Evolutionary conservation across 2,888 invertebrate genomes (phyloP).

Genomic region (Aphidius colemani): DNA sequence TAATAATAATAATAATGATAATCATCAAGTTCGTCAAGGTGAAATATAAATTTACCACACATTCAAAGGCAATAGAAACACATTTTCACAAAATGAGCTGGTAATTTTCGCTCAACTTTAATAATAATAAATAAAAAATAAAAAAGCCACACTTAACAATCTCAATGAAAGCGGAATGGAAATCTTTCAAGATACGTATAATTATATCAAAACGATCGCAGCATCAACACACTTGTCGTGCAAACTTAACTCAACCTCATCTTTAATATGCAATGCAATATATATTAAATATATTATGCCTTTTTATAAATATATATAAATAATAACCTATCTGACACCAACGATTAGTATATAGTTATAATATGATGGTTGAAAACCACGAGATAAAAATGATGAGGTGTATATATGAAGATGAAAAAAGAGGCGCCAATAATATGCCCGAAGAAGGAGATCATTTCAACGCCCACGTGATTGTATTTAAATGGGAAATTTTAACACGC

Average conservation of each 20-base stretch:
- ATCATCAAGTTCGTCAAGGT: too few species aligned
- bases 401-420: background rate
- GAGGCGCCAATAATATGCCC: background rate
- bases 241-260: background rate
- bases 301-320: background rate
- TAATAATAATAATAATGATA: too few species aligned
- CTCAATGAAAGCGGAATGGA: slow-evolving; percentile 39
- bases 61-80: too few species aligned
- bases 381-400: background rate
- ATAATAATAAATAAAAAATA: too few species aligned
- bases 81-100: too few species aligned
- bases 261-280: too few species aligned
- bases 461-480: too few species aligned
- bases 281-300: too few species aligned
- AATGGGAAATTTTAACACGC: too few species aligned
- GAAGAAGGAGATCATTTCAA: too few species aligned
- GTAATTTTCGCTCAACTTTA: too few species aligned
- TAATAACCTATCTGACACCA: background rate
- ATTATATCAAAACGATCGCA: slow-evolving; percentile 48
- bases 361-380: background rate
- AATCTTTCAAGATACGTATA: slow-evolving; percentile 37
- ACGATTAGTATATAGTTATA: background rate
- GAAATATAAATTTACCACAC: too few species aligned
- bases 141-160: slow-evolving; percentile 36
- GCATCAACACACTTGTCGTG: slow-evolving; percentile 31